phyloP scores from a whole-genome alignment of 2,888 invertebrate species.

The Drosophila algonquin region DNA sequence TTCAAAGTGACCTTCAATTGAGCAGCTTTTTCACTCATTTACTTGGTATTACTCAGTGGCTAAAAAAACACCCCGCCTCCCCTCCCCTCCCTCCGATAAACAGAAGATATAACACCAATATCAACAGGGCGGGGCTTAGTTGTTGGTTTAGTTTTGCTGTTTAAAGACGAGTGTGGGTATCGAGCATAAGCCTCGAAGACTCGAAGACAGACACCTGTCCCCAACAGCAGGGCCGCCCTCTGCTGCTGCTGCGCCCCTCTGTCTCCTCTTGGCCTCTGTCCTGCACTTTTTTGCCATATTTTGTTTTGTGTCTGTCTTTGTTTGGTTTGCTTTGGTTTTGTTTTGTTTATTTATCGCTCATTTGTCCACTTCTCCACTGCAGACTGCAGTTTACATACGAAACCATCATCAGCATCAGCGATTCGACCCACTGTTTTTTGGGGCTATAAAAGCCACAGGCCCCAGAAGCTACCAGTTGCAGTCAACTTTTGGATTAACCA shows the following conservation, averaged over 20 bases:
- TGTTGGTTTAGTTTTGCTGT: conserved; percentile 15
- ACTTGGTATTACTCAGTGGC: conserved; percentile 13
- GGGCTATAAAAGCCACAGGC: conserved; percentile 71
- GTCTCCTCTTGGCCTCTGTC: background rate
- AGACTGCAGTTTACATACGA: conserved; percentile 70
- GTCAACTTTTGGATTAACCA: conserved; percentile 72
- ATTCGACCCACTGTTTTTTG: conserved; percentile 28
- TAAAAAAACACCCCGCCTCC: background rate
- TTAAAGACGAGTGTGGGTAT: background rate
- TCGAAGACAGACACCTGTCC: conserved; percentile 4
- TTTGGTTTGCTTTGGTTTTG: conserved; percentile 58
- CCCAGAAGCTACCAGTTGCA: conserved; percentile 57
- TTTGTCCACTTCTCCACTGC: conserved; percentile 55
- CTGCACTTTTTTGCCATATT: conserved; percentile 18
- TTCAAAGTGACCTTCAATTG: conserved; percentile 33
- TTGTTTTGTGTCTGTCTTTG: conserved; percentile 31
- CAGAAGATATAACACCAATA: background rate
- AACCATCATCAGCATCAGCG: conserved; percentile 57
- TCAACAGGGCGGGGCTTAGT: conserved; percentile 30
- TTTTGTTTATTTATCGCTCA: conserved; percentile 63
- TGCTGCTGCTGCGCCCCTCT: background rate
- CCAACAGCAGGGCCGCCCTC: background rate
- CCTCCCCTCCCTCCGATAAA: conserved; percentile 1
- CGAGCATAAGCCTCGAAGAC: background rate
- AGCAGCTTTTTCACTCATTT: conserved; percentile 27